Base-by-base conservation (phyloP, 1,140 invertebrate genomes). In the Maniola jurtina region DNA sequence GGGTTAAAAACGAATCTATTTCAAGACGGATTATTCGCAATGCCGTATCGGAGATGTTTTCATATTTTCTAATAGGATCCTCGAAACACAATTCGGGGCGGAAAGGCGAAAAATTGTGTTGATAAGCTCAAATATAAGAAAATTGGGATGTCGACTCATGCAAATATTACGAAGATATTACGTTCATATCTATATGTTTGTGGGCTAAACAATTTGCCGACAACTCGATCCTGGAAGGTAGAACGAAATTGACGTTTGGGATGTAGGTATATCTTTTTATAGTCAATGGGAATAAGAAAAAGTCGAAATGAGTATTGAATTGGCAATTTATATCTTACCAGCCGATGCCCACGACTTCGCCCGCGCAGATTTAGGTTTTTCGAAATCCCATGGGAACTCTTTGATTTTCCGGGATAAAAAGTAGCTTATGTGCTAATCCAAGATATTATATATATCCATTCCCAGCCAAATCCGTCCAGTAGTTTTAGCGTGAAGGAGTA, bases 81-180 rank as follows among this genome's bases (percentile, higher is more conserved):
- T 61, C 55, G 10, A 36, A 61, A 70, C 55, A 72, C 68, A 77
- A 76, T 79, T 77, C 71, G 64, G 62, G 56, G 63, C 66, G 66
- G 73, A 66, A 76, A 71, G 79, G 70, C 74, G 68, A 60, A 73
- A 70, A 75, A 80, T 75, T 72, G 73, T 64, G 69, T 79, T 81
- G 77, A 77, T 79, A 77, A 79, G 71, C 68, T 64, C 66, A 63
- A 71, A 77, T 77, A 77, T 81, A 64, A 64, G 62, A 50, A 66
- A 48, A 66, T 55, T 61, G 64, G 58, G 48, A 66, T 66, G 57
- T 54, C 57, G 50, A 66, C 38, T 66, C 58, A 47, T 61, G 57
- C 57, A 66, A 45, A 66, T 52, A 52, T 25, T 61, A 54, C 42
- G 45, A 36, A 47, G 40, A 42, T 64, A 40, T 47, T 68, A 56